Conservation (phyloP, 2,888 invertebrate genomes). For the Drosophila siamana region DNA sequence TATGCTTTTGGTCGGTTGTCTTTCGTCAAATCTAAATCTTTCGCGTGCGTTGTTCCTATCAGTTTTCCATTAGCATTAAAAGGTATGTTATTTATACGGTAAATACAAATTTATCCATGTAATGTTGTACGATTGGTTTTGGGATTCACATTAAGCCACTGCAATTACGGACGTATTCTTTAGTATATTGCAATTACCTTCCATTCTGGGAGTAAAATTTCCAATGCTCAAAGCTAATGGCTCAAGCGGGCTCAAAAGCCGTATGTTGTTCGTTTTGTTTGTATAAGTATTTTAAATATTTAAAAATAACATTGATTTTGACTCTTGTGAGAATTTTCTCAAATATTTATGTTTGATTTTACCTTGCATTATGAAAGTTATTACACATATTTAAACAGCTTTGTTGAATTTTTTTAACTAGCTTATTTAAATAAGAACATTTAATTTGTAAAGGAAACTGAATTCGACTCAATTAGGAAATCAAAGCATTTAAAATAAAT, state of each 20-base stretch:
- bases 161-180: conserved; percentile 59
- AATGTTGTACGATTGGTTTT: conserved; percentile 19
- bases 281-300: conserved; percentile 8
- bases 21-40: conserved; percentile 10
- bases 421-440: background rate
- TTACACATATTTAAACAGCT: background rate
- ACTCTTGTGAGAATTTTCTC: background rate
- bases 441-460: background rate
- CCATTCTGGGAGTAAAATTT: conserved; percentile 82
- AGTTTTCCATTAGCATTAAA: conserved; percentile 6
- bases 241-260: background rate
- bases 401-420: background rate
- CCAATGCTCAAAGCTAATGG: conserved; percentile 8
- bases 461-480: background rate
- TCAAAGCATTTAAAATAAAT: background rate
- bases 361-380: background rate
- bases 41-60: conserved; percentile 5
- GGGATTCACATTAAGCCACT: conserved; percentile 71
- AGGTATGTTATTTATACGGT: background rate
- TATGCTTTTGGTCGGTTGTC: background rate
- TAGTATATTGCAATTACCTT: conserved; percentile 65
- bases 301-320: background rate
- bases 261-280: background rate
- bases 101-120: conserved; percentile 1
- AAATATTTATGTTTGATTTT: background rate